Evolutionary conservation across 2,797 vertebrate genomes (phyloP).

Genomic region (Rallus crepitans): DNA sequence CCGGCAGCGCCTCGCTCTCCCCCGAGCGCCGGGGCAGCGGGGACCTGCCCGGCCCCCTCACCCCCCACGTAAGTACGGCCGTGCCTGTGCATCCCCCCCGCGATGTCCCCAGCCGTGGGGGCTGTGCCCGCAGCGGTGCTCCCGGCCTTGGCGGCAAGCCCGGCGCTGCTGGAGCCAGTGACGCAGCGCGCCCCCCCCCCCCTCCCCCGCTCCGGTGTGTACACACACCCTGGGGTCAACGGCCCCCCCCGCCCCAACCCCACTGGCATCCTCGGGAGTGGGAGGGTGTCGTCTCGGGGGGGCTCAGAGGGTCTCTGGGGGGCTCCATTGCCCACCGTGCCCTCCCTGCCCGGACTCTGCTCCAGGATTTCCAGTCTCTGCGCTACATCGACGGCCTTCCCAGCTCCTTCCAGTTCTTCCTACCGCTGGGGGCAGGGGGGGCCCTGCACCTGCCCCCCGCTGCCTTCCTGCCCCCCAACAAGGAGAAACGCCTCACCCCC

Average conservation of each 20-base stretch:
- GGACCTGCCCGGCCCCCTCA: slow-evolving; percentile 80
- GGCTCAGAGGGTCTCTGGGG: not conserved
- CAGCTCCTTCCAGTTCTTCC: slow-evolving; percentile 90
- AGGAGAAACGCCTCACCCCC: slow-evolving; percentile 85
- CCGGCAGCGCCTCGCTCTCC: slow-evolving; percentile 83
- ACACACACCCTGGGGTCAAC: not conserved
- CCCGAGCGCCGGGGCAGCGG: slow-evolving; percentile 85
- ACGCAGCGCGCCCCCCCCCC: not conserved
- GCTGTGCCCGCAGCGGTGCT: not conserved
- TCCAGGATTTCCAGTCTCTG: slow-evolving; percentile 85
- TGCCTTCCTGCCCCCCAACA: slow-evolving; percentile 82
- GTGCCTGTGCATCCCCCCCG: no score
- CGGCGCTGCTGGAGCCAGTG: not conserved
- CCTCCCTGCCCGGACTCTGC: not conserved
- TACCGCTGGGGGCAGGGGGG: slow-evolving; percentile 85
- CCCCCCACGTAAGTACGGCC: slow-evolving; percentile 83
- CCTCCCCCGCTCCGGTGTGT: not conserved
- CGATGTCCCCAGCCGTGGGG: not conserved
- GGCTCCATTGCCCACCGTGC: rapidly evolving
- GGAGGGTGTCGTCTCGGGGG: not conserved
- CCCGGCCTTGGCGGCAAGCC: not conserved
- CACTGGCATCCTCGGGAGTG: not conserved
- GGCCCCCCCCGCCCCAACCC: not conserved
- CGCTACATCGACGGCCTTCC: slow-evolving; percentile 83
- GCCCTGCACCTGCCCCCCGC: slow-evolving; percentile 86